Base-by-base conservation (phyloP, 1,140 invertebrate genomes). In the Lineus longissimus region DNA sequence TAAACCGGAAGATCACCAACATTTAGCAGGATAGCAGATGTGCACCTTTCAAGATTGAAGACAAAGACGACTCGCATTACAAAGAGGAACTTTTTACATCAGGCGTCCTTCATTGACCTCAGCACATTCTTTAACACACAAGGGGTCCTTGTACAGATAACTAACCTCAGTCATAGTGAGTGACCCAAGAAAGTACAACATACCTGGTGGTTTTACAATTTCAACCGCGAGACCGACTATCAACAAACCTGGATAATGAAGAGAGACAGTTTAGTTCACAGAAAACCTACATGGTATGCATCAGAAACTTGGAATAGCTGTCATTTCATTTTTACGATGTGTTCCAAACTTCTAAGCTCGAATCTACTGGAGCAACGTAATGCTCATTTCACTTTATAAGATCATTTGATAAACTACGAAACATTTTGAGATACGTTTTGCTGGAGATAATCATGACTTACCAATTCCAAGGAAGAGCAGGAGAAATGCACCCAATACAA, bases 401-500 rank as follows among this genome's bases (percentile, higher is more conserved):
- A n/a, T 36, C 33, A 36, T 36, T 4, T 7, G 33, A 36, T 7
- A 36, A 36, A 36, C 4, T 36, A 4, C 4, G 4, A 15, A 13
- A 9, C 19, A 22, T 19, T n/a, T 23, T 51, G 15, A 45, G 40
- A 1, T 33, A 1, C 17, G 25, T 27, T 15, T 15, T 30, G 45
- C 25, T 15, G 4, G 33, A 36, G 6, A 7, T 6, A n/a, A 23
- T 6, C 4, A 9, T 27, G 33, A 71, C 73, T 77, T 76, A 86
- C 89, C 89, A n/a, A 88, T 84, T 71, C 91, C 90, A 19, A 92
- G 87, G 23, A 92, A 74, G 0, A 92, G 82, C 31, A 92, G 81
- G 56, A 88, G 86, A 64, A 90, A 87, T 7, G 90, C 90, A 30
- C 89, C 90, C 65, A 90, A 83, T 2, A 93, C 90, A 68, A 91